Evolutionary conservation across 2,113 vertebrate species (phyloP).

Genomic region (Passer montanus): DNA sequence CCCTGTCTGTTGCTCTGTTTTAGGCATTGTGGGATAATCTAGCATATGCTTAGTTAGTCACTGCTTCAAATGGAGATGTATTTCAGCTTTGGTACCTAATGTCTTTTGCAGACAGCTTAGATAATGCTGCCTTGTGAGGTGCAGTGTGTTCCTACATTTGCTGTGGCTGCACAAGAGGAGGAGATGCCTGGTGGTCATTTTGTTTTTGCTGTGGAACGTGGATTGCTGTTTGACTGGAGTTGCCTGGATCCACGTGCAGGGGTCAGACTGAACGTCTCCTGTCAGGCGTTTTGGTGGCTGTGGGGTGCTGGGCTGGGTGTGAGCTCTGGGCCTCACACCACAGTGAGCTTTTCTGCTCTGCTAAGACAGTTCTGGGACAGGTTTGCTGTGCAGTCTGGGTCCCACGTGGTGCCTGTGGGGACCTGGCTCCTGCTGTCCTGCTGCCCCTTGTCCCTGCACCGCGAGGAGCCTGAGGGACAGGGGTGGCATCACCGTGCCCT

Average conservation of each 20-base stretch:
- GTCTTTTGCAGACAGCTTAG: conserved; percentile 10
- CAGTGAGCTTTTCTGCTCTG: not conserved
- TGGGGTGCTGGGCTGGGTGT: not conserved
- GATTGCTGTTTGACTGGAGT: not conserved
- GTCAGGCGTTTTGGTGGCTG: accelerated
- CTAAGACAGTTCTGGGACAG: accelerated
- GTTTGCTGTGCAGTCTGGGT: not conserved
- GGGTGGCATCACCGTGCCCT: accelerated
- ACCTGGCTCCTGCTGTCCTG: not conserved
- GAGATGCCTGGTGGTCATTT: not conserved
- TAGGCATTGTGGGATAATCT: conserved; percentile 6
- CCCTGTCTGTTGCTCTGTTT: not conserved
- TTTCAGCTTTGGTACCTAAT: not conserved
- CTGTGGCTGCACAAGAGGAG: not conserved
- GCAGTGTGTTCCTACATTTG: not conserved
- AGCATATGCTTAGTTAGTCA: not conserved
- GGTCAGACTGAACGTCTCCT: not conserved
- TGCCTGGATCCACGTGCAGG: accelerated
- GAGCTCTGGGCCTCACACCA: not conserved
- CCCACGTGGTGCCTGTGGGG: not conserved
- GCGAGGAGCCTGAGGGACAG: accelerated
- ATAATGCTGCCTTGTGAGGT: not conserved
- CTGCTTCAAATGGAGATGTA: not conserved
- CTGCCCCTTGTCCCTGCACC: not conserved
- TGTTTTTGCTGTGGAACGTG: not conserved